phyloP scores from a whole-genome alignment of 2,113 vertebrate species.

The Mesitornis unicolor region DNA sequence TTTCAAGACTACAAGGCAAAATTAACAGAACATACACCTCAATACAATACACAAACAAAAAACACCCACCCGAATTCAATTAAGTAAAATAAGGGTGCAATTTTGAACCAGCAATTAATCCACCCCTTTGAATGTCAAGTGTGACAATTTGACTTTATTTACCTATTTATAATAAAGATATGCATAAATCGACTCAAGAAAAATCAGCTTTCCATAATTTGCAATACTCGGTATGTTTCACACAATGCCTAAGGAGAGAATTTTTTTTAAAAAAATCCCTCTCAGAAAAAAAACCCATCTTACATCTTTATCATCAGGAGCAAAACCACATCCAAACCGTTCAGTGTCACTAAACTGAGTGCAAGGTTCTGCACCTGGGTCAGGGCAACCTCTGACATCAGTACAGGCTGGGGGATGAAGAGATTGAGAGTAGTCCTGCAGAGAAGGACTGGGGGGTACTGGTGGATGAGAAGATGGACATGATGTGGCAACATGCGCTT shows the following conservation, averaged over 20 bases:
- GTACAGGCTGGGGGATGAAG: too few relatives aligned
- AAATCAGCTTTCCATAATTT: neutral
- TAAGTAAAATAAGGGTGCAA: neutral
- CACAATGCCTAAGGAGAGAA: neutral
- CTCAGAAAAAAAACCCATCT: neutral
- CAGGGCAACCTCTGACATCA: too few relatives aligned
- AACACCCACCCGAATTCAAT: neutral
- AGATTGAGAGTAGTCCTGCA: too few relatives aligned
- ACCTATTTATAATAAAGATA: neutral
- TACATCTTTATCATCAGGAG: neutral
- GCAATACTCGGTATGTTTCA: neutral
- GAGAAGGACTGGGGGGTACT: too few relatives aligned
- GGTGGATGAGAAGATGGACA: too few relatives aligned
- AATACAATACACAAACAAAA: neutral
- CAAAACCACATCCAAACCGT: neutral
- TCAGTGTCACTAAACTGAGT: neutral
- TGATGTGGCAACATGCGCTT: too few relatives aligned
- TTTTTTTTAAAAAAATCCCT: fast-evolving
- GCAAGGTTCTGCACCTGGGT: too few relatives aligned
- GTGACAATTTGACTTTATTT: neutral
- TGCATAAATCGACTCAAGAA: neutral
- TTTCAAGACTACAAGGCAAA: neutral
- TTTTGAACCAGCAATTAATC: neutral
- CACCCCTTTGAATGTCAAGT: neutral
- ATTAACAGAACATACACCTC: neutral